These are phyloP conservation scores for Luperina nickerlii DNA, from an alignment of 2,888 invertebrate species.

Conservation along the genomic window DNA sequence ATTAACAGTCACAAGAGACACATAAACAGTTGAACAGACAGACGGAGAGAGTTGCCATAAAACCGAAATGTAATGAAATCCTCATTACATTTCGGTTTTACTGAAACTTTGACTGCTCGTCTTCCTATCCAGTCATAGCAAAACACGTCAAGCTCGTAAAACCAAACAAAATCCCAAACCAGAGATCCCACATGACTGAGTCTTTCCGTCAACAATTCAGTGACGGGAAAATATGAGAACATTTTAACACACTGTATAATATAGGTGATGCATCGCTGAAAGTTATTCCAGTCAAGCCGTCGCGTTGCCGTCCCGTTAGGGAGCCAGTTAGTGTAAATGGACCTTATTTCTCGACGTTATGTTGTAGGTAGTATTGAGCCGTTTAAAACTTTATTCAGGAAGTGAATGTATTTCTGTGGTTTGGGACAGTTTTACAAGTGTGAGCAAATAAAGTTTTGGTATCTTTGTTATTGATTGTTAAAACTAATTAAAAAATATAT, in stretches of 20 bases:
- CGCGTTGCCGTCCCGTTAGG: constrained; percentile 1
- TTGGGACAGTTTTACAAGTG: neutral
- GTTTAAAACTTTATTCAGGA: neutral
- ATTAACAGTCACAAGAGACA: no score
- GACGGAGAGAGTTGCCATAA: no score
- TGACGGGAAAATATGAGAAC: constrained; percentile 21
- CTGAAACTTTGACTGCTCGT: neutral
- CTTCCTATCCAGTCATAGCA: neutral
- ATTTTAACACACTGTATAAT: constrained; percentile 27
- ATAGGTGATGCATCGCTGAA: constrained; percentile 13
- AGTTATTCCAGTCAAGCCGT: constrained; percentile 3
- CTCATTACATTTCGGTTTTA: neutral
- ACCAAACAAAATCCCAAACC: constrained; percentile 1
- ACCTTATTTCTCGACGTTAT: constrained; percentile 1
- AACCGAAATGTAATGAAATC: no score
- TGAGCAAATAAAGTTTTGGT: neutral
- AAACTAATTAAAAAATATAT: neutral
- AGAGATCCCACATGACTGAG: constrained; percentile 4
- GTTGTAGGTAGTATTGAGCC: neutral
- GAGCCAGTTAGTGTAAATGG: constrained; percentile 16
- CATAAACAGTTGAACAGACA: no score
- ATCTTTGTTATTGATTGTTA: neutral
- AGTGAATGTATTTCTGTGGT: neutral
- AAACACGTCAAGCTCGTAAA: neutral
- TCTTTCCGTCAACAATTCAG: neutral